phyloP scores from a whole-genome alignment of 2,888 invertebrate genomes.

The Diaprepes abbreviatus region DNA sequence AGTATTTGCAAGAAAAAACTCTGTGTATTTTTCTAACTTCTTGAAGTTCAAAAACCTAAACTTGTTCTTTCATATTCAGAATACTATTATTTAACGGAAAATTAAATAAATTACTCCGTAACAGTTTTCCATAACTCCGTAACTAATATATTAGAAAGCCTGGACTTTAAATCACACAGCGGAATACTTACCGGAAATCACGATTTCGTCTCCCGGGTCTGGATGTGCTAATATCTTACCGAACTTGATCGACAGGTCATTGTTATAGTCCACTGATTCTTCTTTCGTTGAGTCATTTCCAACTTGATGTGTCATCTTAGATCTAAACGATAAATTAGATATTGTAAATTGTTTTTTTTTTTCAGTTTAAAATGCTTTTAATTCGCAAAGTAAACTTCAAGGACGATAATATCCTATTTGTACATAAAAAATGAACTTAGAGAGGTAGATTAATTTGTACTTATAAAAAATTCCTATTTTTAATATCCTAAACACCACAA shows the following conservation, averaged over 20 bases:
- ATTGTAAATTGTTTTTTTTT: too few relatives aligned
- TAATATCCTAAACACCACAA: background rate
- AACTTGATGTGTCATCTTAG: background rate
- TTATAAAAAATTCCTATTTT: background rate
- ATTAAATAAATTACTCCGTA: too few relatives aligned
- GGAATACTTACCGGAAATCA: slow-evolving; percentile 71
- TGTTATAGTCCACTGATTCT: background rate
- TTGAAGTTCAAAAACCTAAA: too few relatives aligned
- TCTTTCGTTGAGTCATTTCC: background rate
- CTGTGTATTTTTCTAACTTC: too few relatives aligned
- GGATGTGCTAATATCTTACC: slow-evolving; percentile 73
- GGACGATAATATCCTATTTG: background rate
- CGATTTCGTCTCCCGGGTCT: slow-evolving; percentile 74
- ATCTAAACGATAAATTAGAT: background rate
- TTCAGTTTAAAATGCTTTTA: background rate
- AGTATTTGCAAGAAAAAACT: too few relatives aligned
- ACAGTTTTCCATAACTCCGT: too few relatives aligned
- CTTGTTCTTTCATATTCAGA: too few relatives aligned
- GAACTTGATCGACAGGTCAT: slow-evolving; percentile 17
- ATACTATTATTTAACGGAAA: too few relatives aligned
- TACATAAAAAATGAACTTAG: too few relatives aligned
- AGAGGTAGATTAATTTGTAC: too few relatives aligned
- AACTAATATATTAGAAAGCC: too few relatives aligned
- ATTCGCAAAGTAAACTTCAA: background rate
- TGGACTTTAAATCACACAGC: too few relatives aligned